Conservation (phyloP, 2,113 vertebrate genomes). For the Dipodomys merriami region DNA sequence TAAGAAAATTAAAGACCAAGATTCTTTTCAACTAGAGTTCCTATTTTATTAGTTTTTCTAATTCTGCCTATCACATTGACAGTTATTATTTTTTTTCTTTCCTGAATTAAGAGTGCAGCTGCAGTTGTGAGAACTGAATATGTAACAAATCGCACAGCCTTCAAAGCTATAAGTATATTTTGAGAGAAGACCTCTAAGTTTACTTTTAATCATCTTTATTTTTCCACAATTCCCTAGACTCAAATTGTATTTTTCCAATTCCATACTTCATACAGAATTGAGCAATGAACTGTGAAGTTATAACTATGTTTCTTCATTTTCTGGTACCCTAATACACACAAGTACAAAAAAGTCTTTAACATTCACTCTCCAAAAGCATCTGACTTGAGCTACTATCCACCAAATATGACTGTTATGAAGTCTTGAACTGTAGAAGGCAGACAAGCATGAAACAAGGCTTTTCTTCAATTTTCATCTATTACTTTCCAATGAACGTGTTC, state of each 20-base stretch:
- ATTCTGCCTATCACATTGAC: neutral
- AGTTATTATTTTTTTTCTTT: neutral
- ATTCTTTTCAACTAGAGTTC: neutral
- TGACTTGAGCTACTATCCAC: constrained; percentile 34
- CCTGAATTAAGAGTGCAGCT: neutral
- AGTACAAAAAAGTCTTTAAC: constrained; percentile 35
- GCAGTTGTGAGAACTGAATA: neutral
- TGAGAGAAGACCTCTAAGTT: neutral
- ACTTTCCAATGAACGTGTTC: neutral
- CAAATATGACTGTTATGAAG: constrained; percentile 28
- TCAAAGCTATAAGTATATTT: neutral
- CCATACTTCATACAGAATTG: neutral
- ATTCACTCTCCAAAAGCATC: constrained; percentile 28
- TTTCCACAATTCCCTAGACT: constrained; percentile 23
- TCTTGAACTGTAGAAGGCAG: neutral
- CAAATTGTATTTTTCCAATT: constrained; percentile 47
- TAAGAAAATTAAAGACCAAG: neutral
- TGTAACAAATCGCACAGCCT: neutral
- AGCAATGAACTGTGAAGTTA: constrained; percentile 18
- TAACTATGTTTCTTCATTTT: constrained; percentile 58
- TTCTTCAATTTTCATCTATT: constrained; percentile 44
- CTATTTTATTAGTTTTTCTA: neutral
- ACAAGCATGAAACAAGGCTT: constrained; percentile 55
- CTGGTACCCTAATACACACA: neutral
- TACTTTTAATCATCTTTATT: constrained; percentile 7